Evolutionary conservation across 2,797 vertebrate species (phyloP).

Genomic region (Chaenodraco wilsoni): DNA sequence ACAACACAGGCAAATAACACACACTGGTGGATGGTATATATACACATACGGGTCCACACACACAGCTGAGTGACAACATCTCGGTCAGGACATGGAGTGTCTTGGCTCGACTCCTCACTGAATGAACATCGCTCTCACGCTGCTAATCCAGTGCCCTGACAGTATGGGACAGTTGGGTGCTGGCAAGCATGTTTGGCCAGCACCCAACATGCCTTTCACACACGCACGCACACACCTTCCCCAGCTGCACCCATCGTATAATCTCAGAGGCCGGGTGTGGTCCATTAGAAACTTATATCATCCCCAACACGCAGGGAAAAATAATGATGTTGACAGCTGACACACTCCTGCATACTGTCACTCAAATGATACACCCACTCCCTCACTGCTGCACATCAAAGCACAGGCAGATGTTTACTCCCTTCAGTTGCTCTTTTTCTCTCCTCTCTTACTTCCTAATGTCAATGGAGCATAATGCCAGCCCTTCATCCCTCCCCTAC

Average conservation of each 20-base stretch:
- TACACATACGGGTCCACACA: not conserved
- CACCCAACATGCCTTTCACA: constrained; percentile 50
- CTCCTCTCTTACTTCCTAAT: constrained; percentile 49
- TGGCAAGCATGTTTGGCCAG: constrained; percentile 59
- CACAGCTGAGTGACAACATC: constrained; percentile 24
- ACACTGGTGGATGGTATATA: not conserved
- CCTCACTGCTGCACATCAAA: constrained; percentile 31
- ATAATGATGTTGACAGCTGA: constrained; percentile 59
- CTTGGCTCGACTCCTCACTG: constrained; percentile 34
- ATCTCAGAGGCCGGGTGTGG: constrained; percentile 67
- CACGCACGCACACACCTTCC: constrained; percentile 16
- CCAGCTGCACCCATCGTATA: constrained; percentile 31
- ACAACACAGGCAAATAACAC: constrained; percentile 18
- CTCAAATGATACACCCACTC: constrained; percentile 15
- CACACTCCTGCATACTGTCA: constrained; percentile 34
- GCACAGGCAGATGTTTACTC: constrained; percentile 38
- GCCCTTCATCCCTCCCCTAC: constrained; percentile 40
- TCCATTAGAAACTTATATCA: constrained; percentile 63
- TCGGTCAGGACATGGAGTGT: constrained; percentile 27
- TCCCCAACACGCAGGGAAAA: constrained; percentile 59
- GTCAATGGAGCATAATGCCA: constrained; percentile 51
- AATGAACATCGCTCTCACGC: constrained; percentile 46
- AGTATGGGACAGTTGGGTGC: constrained; percentile 44
- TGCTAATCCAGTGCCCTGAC: constrained; percentile 68
- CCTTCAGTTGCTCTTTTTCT: constrained; percentile 29